phyloP scores from a whole-genome alignment of 2,888 invertebrate species.

The Serrognathus titanus region DNA sequence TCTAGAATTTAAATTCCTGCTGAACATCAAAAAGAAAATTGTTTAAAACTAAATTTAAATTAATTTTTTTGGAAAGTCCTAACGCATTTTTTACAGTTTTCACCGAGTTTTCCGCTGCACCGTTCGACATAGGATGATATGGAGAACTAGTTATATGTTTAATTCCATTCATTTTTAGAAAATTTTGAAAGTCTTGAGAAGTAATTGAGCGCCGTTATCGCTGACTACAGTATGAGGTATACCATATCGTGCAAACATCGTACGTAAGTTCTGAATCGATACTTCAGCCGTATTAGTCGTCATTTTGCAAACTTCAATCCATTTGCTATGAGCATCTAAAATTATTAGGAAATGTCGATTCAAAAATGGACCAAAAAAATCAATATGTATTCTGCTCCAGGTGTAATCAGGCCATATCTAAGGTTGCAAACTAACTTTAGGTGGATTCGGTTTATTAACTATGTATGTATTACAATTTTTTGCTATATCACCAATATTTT shows the following conservation, averaged over 20 bases:
- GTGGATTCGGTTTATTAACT: too few relatives aligned
- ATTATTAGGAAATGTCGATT: too few relatives aligned
- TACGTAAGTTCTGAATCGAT: slow-evolving; percentile 14
- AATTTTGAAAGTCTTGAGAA: slow-evolving; percentile 19
- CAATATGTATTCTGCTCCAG: too few relatives aligned
- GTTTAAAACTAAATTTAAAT: slow-evolving; percentile 12
- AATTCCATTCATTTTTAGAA: slow-evolving; percentile 19
- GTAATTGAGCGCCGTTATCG: slow-evolving; percentile 23
- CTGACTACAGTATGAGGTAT: slow-evolving; percentile 20
- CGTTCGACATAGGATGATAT: slow-evolving; percentile 22
- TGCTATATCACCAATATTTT: too few relatives aligned
- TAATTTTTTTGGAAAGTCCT: background rate
- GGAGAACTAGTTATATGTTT: slow-evolving; percentile 19
- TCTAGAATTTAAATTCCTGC: too few relatives aligned
- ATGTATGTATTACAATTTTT: too few relatives aligned
- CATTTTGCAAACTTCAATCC: slow-evolving; percentile 12
- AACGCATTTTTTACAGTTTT: slow-evolving; percentile 23
- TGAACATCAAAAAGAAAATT: slow-evolving; percentile 23
- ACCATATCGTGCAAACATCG: slow-evolving; percentile 20
- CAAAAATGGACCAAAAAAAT: too few relatives aligned
- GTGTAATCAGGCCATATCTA: too few relatives aligned
- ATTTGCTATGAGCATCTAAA: slow-evolving; percentile 16
- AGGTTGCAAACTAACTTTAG: too few relatives aligned
- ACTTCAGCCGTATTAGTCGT: background rate
- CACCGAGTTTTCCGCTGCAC: slow-evolving; percentile 25